Percentiles rank a stretch among this genome's conserved stretches.
Conservation (phyloP, 2,888 invertebrate species). For the Hirtodrosophila trivittata region DNA sequence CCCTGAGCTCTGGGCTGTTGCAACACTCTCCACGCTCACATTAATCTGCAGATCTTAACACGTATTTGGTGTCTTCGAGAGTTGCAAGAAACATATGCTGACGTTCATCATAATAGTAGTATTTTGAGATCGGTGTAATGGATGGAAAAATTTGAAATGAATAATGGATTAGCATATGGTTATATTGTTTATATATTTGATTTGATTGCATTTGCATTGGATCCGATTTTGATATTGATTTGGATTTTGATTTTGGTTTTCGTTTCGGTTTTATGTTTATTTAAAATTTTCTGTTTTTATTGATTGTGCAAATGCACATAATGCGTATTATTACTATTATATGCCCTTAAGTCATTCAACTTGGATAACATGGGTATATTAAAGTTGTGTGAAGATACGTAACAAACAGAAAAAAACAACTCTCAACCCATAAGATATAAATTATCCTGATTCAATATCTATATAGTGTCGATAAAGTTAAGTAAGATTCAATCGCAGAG, state of each 20-base stretch:
- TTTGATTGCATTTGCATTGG: conserved; percentile 47
- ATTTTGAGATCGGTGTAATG: conserved; percentile 43
- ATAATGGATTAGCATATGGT: conserved; percentile 36
- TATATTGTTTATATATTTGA: conserved; percentile 12
- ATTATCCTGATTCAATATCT: too few species aligned
- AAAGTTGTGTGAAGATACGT: too few species aligned
- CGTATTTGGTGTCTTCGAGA: neutral
- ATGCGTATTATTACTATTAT: conserved; percentile 1
- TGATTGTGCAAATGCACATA: conserved; percentile 13
- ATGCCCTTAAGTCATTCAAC: too few species aligned
- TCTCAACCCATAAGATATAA: too few species aligned
- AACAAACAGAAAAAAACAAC: too few species aligned
- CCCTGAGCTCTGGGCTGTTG: conserved; percentile 16
- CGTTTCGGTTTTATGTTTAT: conserved; percentile 23
- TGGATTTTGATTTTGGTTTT: conserved; percentile 20
- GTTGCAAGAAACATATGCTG: conserved; percentile 5
- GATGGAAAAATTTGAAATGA: conserved; percentile 17
- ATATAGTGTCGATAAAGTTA: too few species aligned
- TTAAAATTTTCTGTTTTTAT: neutral
- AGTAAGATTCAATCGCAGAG: too few species aligned
- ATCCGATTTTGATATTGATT: conserved; percentile 43
- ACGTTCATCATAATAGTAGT: conserved; percentile 25
- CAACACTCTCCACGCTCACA: conserved; percentile 22
- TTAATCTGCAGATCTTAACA: conserved; percentile 4
- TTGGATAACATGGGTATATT: too few species aligned